A percentile compares a stretch with the other conserved stretches of the same genome.
Conservation (phyloP, 1,140 invertebrate species). For the Drosophila sturtevanti region DNA sequence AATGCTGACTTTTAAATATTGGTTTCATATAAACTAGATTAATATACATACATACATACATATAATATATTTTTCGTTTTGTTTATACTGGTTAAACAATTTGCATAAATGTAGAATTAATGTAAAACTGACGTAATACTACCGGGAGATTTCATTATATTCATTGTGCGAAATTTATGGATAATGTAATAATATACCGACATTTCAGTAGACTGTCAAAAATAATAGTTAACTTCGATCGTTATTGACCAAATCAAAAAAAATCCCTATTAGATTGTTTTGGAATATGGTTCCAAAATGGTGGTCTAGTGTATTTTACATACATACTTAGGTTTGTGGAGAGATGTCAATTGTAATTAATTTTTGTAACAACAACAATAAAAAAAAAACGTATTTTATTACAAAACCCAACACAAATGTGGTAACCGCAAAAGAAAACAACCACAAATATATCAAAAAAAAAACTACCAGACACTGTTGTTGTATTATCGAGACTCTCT, state of each 20-base stretch:
- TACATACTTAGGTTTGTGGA: background rate
- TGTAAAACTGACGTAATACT: background rate
- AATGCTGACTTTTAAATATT: no score
- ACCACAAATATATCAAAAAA: constrained; percentile 1
- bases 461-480: constrained; percentile 39
- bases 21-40: no score
- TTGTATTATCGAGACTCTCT: constrained; percentile 56
- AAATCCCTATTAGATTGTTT: no score
- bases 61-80: no score
- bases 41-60: no score
- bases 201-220: background rate
- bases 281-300: no score
- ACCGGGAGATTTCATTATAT: background rate
- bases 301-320: background rate
- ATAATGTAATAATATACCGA: background rate
- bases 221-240: no score
- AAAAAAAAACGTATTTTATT: background rate
- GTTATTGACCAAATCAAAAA: no score
- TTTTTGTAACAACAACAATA: background rate
- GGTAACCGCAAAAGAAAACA: constrained; percentile 47
- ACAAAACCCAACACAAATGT: constrained; percentile 31
- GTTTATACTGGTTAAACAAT: background rate
- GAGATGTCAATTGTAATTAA: background rate
- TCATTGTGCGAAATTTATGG: background rate
- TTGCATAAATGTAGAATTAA: background rate